Conservation (phyloP, 1,140 invertebrate species). For the Drusus annulatus region DNA sequence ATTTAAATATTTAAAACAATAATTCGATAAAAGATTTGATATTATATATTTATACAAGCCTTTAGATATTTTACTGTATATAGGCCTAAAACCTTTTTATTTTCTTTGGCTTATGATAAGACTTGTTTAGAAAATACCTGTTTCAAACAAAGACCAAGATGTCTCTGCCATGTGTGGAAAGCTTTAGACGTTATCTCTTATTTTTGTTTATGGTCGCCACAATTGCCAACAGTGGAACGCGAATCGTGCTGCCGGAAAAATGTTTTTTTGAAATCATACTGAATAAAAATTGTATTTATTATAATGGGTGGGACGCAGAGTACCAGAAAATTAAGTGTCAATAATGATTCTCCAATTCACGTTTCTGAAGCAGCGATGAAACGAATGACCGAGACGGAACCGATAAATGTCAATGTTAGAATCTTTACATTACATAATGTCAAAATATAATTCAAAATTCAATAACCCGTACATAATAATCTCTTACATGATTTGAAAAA, state of each 20-base stretch:
- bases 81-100: too few species aligned
- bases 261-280: constrained; percentile 42
- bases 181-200: too few species aligned
- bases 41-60: too few species aligned
- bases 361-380: constrained; percentile 50
- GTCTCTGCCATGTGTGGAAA: too few species aligned
- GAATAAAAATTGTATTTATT: constrained; percentile 17
- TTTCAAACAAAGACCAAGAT: too few species aligned
- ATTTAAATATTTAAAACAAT: too few species aligned
- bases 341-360: constrained; percentile 48
- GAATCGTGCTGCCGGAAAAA: constrained; percentile 32
- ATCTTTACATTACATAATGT: constrained; percentile 52
- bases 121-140: too few species aligned
- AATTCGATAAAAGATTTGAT: too few species aligned
- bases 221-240: not conserved
- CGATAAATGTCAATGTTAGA: constrained; percentile 40
- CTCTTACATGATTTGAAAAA: constrained; percentile 2
- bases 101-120: too few species aligned
- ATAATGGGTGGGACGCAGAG: constrained; percentile 48
- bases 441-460: constrained; percentile 32
- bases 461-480: not conserved
- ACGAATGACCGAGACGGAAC: constrained; percentile 45
- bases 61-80: too few species aligned
- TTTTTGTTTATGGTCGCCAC: too few species aligned
- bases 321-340: constrained; percentile 44